phyloP scores from a whole-genome alignment of 2,888 invertebrate species.

The Drosophila kambysellisi region DNA sequence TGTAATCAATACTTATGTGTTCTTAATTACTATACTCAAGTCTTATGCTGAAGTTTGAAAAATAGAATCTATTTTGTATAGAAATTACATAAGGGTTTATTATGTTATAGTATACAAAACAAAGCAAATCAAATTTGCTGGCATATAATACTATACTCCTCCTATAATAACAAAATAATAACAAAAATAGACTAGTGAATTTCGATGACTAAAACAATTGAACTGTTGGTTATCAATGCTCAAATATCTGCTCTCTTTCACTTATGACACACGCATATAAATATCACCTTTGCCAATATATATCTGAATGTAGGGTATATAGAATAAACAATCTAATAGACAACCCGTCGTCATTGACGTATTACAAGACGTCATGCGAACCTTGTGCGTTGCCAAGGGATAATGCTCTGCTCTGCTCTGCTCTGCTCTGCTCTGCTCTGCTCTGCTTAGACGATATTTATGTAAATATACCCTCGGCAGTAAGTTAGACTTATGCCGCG shows the following conservation, averaged over 20 bases:
- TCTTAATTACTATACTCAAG: neutral
- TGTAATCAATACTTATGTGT: neutral
- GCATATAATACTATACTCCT: too few relatives aligned
- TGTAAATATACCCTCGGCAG: conserved; percentile 40
- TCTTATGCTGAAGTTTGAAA: neutral
- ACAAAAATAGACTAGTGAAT: neutral
- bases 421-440: conserved; percentile 20
- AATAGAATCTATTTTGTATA: neutral
- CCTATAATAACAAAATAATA: too few relatives aligned
- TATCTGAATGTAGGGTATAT: conserved; percentile 28
- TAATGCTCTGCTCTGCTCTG: conserved; percentile 43
- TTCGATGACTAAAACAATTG: neutral
- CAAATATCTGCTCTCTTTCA: neutral
- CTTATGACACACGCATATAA: neutral
- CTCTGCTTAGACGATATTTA: conserved; percentile 42
- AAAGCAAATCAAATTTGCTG: neutral
- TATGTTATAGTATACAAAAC: neutral
- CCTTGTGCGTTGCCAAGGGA: conserved; percentile 64
- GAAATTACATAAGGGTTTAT: neutral
- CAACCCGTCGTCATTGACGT: conserved; percentile 85
- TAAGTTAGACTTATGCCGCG: conserved; percentile 66
- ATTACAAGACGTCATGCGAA: conserved; percentile 84
- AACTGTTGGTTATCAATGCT: neutral
- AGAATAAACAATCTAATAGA: conserved; percentile 81
- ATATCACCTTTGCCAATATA: neutral